Percentiles rank a stretch among this genome's conserved stretches.
Conservation (phyloP, 1,140 invertebrate genomes). For the Kradibia gibbosae region DNA sequence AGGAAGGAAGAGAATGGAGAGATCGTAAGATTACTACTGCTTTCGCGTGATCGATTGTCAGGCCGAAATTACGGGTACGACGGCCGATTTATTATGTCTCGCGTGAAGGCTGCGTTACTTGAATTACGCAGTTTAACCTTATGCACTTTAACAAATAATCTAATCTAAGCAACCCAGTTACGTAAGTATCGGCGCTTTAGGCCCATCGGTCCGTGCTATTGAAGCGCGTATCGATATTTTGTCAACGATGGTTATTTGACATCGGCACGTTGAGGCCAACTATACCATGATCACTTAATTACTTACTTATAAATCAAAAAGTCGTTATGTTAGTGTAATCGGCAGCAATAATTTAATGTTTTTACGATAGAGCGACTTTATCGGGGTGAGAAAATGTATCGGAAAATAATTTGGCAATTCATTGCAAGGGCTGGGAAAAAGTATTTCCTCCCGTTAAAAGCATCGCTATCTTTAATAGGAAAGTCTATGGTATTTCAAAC, state of each 20-base stretch:
- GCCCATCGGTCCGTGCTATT: not conserved
- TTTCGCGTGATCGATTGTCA: constrained; percentile 45
- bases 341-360: too few relatives aligned
- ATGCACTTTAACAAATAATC: constrained; percentile 25
- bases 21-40: constrained; percentile 42
- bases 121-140: constrained; percentile 24
- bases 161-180: not conserved
- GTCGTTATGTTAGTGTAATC: too few relatives aligned
- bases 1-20: not conserved
- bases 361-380: too few relatives aligned
- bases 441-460: constrained; percentile 57
- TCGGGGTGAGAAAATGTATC: not conserved
- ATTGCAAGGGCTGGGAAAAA: constrained; percentile 29
- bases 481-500: not conserved
- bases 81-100: constrained; percentile 36
- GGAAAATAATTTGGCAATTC: not conserved
- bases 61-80: constrained; percentile 9
- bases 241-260: too few relatives aligned
- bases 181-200: not conserved
- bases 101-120: constrained; percentile 9
- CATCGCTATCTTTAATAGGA: not conserved
- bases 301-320: too few relatives aligned
- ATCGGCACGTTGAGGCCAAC: too few relatives aligned
- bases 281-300: too few relatives aligned
- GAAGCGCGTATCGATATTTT: not conserved